Evolutionary conservation across 2,888 invertebrate genomes (phyloP), one percentile per base, ranked within the genome.

Genomic region (Protula sp.): DNA sequence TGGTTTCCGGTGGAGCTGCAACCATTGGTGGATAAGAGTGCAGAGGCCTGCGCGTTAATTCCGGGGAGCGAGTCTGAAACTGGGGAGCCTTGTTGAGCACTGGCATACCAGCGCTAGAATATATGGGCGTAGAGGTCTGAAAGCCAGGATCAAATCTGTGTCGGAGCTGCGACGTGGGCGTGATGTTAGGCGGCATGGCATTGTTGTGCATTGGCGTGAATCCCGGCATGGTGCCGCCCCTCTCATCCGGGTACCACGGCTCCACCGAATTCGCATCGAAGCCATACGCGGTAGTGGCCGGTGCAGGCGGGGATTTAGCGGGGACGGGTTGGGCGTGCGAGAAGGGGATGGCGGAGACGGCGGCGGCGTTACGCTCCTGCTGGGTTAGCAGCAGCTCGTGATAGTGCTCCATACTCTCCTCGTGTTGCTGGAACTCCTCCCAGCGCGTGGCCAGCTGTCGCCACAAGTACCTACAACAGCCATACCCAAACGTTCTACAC

Each of bases 341-440:
- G 2, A 26, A 29, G 52, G 24, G 47, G 58, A 28, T 24, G 3
- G 19, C 14, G 3, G 29, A 29, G 52, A 24, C 38, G 58, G 38
- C 24, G 3, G 19, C 14, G 3, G 29, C 5, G 9, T 27, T 14
- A 28, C 53, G 55, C 5, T 22, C 38, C 47, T 56, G 47, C n/a
- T n/a, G n/a, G n/a, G n/a, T n/a, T n/a, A n/a, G n/a, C n/a, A n/a
- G n/a, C 51, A 47, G 30, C 38, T 54, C 47, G 30, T 38, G 29
- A 3, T 56, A 55, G 2, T 56, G 31, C 26, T 71, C 69, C 64
- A 76, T 69, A 60, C 72, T 74, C 58, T 77, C 76, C 48, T 74
- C 69, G 57, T 76, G 76, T 55, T 77, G 76, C 55, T 74, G 68
- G 57, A 74, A 73, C 53, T 77, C 77, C 29, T 77, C 76, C 78